phyloP scores from a whole-genome alignment of 2,888 invertebrate species.

The Hirtodrosophila confusa region DNA sequence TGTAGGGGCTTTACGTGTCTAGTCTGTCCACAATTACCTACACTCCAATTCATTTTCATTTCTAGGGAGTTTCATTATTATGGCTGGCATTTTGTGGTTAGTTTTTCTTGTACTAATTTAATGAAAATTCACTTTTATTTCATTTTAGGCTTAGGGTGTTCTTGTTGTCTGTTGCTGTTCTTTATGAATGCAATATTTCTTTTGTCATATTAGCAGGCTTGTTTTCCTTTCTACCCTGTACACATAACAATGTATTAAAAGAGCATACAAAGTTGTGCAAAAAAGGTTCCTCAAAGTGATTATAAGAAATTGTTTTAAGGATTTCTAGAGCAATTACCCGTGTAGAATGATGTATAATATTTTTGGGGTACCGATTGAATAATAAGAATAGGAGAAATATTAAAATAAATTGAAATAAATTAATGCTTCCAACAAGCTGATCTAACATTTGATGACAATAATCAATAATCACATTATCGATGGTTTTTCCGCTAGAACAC shows the following conservation, averaged over 20 bases:
- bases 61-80: conserved; percentile 38
- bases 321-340: no score
- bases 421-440: no score
- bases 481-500: no score
- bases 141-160: not conserved
- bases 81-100: conserved; percentile 50
- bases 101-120: conserved; percentile 62
- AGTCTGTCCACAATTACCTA: conserved; percentile 37
- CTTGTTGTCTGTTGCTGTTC: conserved; percentile 3
- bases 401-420: no score
- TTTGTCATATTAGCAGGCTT: conserved; percentile 20
- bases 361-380: no score
- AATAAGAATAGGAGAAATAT: no score
- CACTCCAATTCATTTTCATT: conserved; percentile 28
- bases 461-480: no score
- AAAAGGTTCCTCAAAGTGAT: no score
- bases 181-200: conserved; percentile 28
- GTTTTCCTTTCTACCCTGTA: conserved; percentile 12
- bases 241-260: not conserved
- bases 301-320: no score
- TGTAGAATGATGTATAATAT: no score
- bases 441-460: no score
- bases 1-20: conserved; percentile 51
- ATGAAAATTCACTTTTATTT: conserved; percentile 58
- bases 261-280: not conserved